Conservation (phyloP, 1,140 invertebrate species). For the Tigriopus japonicus region DNA sequence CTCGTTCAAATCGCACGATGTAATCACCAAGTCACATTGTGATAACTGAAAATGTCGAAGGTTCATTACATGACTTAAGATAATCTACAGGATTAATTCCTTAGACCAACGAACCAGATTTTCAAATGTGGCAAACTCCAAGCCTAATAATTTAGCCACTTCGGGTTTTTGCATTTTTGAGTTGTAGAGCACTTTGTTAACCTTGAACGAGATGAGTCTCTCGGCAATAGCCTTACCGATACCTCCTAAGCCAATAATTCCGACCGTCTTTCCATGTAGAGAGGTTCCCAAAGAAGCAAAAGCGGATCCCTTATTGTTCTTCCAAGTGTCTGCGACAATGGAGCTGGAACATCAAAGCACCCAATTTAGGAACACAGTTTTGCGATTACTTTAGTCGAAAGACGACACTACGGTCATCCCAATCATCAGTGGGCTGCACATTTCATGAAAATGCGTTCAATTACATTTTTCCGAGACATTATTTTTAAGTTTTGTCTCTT, state of each 20-base stretch:
- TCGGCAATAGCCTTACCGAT: slow-evolving; percentile 51
- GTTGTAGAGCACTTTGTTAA: slow-evolving; percentile 44
- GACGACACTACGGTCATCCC: too few species aligned
- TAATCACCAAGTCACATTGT: slow-evolving; percentile 61
- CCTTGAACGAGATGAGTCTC: slow-evolving; percentile 44
- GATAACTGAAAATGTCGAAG: slow-evolving; percentile 27
- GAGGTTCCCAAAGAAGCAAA: slow-evolving; percentile 15
- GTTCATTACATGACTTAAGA: too few species aligned
- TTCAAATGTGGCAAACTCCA: slow-evolving; percentile 47
- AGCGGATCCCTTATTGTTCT: slow-evolving; percentile 17
- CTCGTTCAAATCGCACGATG: slow-evolving; percentile 44
- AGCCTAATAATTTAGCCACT: slow-evolving; percentile 39
- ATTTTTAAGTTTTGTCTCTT: too few species aligned
- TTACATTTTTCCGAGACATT: too few species aligned
- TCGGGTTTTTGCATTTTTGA: slow-evolving; percentile 39
- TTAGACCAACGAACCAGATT: slow-evolving; percentile 30
- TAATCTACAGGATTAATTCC: too few species aligned
- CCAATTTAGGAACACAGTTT: too few species aligned
- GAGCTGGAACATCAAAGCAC: not conserved
- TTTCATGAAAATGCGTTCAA: too few species aligned
- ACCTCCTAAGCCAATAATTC: slow-evolving; percentile 56
- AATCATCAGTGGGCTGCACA: too few species aligned
- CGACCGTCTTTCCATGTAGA: slow-evolving; percentile 28
- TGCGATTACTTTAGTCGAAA: too few species aligned
- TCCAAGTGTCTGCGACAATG: not conserved